These are phyloP conservation scores for Cichlasoma orientale DNA, from an alignment of 2,797 vertebrate genomes.

Conservation along the genomic window DNA sequence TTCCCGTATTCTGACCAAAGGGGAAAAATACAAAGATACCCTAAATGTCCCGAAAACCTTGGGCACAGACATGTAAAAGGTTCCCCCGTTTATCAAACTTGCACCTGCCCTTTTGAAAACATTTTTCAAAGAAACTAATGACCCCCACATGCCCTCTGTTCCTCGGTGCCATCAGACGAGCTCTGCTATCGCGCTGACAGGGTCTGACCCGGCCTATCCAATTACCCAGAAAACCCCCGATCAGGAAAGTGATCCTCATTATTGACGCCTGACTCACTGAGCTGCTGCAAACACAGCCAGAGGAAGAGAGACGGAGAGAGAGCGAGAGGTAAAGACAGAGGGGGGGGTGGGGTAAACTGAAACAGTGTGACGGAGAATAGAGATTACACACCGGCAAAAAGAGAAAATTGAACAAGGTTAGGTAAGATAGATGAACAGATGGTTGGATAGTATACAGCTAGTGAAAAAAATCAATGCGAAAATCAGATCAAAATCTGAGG, in stretches of 20 bases:
- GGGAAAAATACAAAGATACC: no score
- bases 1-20: no score
- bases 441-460: not conserved
- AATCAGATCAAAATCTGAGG: constrained; percentile 29
- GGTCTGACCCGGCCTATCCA: constrained; percentile 41
- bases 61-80: no score
- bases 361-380: not conserved
- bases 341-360: not conserved
- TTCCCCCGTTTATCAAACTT: no score
- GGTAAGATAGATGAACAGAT: constrained; percentile 7
- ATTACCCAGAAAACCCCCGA: constrained; percentile 62
- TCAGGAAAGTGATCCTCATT: constrained; percentile 64
- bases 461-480: constrained; percentile 4
- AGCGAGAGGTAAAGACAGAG: not conserved
- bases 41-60: no score
- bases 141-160: not conserved
- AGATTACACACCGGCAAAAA: not conserved
- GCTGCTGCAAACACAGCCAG: constrained; percentile 4
- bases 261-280: constrained; percentile 57
- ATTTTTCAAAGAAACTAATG: not conserved
- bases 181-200: constrained; percentile 14
- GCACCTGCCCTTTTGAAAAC: not conserved
- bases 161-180: constrained; percentile 11
- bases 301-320: not conserved
- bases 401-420: not conserved